Conservation (phyloP, 2,888 invertebrate genomes). For the Pinctada fucata region DNA sequence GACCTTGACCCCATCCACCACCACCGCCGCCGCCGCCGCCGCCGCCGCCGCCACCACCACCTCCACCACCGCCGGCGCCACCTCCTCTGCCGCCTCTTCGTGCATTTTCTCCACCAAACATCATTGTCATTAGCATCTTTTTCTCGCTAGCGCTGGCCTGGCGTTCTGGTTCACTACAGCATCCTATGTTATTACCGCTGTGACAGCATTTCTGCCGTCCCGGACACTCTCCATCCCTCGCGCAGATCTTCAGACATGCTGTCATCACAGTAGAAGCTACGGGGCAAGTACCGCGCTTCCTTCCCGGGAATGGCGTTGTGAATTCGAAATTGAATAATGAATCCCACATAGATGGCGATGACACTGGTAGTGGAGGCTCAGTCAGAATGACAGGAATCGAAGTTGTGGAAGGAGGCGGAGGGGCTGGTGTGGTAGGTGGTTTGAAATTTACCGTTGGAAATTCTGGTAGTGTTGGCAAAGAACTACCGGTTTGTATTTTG, state of each 20-base stretch:
- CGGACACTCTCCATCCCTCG: conserved; percentile 14
- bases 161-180: conserved; percentile 10
- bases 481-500: not conserved
- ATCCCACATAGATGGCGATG: conserved; percentile 21
- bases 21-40: too few relatives aligned
- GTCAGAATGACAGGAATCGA: not conserved
- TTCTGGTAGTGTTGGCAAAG: not conserved
- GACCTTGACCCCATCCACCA: too few relatives aligned
- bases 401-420: not conserved
- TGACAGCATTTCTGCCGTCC: conserved; percentile 22
- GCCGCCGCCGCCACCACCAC: not conserved
- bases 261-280: conserved; percentile 14
- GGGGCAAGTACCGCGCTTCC: conserved; percentile 14
- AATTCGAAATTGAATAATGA: conserved; percentile 14
- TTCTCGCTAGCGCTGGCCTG: not conserved
- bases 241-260: conserved; percentile 3
- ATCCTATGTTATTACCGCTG: conserved; percentile 7
- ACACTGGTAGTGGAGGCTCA: not conserved
- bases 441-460: not conserved
- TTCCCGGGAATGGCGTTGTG: conserved; percentile 27
- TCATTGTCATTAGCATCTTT: conserved; percentile 12
- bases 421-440: not conserved
- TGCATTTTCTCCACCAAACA: not conserved
- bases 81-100: not conserved
- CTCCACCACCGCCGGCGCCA: not conserved